These are phyloP conservation scores for Urocolius indicus DNA, from an alignment of 2,113 vertebrate species.

Conservation along the genomic window DNA sequence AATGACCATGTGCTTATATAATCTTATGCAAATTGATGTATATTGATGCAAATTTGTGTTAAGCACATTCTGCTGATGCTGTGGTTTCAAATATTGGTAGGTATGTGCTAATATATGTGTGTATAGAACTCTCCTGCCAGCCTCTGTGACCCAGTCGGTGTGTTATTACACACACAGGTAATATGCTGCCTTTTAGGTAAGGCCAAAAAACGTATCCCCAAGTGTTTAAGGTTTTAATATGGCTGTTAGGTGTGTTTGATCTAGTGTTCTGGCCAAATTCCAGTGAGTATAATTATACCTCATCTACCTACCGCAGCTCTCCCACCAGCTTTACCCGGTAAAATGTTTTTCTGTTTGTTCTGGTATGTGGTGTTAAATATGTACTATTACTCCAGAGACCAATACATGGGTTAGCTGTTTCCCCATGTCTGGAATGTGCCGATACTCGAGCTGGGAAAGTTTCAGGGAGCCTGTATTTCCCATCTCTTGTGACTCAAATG, in stretches of 20 bases:
- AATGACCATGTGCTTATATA: background rate
- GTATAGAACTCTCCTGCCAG: background rate
- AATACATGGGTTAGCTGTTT: background rate
- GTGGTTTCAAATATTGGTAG: background rate
- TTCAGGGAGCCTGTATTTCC: background rate
- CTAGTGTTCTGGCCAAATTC: background rate
- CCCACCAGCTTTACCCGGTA: background rate
- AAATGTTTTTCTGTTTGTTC: conserved; percentile 13
- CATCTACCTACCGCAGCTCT: background rate
- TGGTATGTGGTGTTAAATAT: background rate
- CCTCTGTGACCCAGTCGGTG: fast-evolving
- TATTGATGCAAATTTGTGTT: conserved; percentile 45
- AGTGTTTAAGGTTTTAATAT: background rate
- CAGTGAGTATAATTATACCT: background rate
- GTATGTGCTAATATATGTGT: background rate
- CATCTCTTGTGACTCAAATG: background rate
- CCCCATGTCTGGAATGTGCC: background rate
- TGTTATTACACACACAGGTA: background rate
- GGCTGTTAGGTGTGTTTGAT: background rate
- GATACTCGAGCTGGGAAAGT: background rate
- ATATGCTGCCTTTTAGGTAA: background rate
- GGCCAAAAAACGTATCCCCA: background rate
- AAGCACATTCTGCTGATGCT: conserved; percentile 21
- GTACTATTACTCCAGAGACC: background rate
- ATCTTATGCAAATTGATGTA: conserved; percentile 3